A percentile compares a stretch with the other conserved stretches of the same genome.
These are phyloP conservation scores for Ptychoptera albimana DNA, from an alignment of 2,888 invertebrate genomes.

Conservation along the genomic window DNA sequence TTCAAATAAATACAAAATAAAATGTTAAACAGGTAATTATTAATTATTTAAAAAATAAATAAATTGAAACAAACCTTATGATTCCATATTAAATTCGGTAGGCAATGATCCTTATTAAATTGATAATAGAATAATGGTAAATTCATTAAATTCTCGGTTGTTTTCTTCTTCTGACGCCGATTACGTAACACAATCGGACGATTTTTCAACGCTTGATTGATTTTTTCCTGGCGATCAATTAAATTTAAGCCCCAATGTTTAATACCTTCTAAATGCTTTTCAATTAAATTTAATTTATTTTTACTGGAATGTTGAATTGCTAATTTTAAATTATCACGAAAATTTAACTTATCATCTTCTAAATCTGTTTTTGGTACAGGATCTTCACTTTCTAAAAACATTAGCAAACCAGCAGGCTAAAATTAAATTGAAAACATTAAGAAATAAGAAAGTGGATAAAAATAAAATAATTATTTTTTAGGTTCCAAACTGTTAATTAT, in stretches of 20 bases:
- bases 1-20: slow-evolving; percentile 26
- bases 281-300: slow-evolving; percentile 54
- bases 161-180: slow-evolving; percentile 45
- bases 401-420: slow-evolving; percentile 82
- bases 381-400: slow-evolving; percentile 77
- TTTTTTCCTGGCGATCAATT: slow-evolving; percentile 27
- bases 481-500: too few species aligned
- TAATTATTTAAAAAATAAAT: background rate
- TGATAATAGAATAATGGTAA: slow-evolving; percentile 84
- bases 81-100: slow-evolving; percentile 98
- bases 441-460: slow-evolving; percentile 1
- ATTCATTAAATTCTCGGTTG: slow-evolving; percentile 24
- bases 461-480: background rate
- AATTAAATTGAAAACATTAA: slow-evolving; percentile 13
- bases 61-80: slow-evolving; percentile 53
- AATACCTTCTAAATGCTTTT: slow-evolving; percentile 63
- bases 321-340: slow-evolving; percentile 87
- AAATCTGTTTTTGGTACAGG: slow-evolving; percentile 58
- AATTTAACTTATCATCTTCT: slow-evolving; percentile 54
- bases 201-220: slow-evolving; percentile 32
- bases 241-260: slow-evolving; percentile 49
- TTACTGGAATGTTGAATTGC: slow-evolving; percentile 66
- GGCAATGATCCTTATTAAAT: slow-evolving; percentile 84
- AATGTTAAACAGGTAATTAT: too few species aligned
- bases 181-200: slow-evolving; percentile 84